phyloP scores from a whole-genome alignment of 2,797 vertebrate genomes.

The Oceanodroma leucorhoa region DNA sequence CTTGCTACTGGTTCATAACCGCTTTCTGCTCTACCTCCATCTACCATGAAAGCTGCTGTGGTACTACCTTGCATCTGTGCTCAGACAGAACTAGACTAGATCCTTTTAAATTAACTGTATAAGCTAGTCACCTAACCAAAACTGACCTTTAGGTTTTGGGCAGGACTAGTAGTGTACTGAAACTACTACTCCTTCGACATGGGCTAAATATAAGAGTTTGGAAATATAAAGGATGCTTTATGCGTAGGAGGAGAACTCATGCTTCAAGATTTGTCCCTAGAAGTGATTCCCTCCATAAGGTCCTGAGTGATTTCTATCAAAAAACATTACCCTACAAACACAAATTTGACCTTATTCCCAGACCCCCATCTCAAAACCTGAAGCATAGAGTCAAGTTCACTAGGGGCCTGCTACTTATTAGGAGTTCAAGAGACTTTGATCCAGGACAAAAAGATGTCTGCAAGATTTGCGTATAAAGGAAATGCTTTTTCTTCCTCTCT shows the following conservation, averaged over 20 bases:
- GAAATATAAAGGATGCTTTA: background rate
- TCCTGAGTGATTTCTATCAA: background rate
- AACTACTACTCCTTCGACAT: background rate
- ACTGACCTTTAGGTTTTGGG: background rate
- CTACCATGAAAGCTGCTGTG: background rate
- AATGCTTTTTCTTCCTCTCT: background rate
- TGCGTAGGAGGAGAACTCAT: background rate
- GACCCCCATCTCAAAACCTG: background rate
- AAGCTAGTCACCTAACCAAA: background rate
- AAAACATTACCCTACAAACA: background rate
- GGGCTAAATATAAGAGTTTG: background rate
- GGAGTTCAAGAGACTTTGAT: background rate
- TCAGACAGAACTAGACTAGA: background rate
- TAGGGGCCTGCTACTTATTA: background rate
- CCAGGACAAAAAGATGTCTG: background rate
- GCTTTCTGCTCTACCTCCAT: background rate
- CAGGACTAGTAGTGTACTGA: background rate
- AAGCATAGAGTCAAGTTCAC: background rate
- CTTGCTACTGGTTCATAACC: background rate
- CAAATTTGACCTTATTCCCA: background rate
- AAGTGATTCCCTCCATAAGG: background rate
- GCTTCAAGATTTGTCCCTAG: background rate
- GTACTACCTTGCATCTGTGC: background rate
- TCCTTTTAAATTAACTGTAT: background rate
- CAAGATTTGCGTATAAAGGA: background rate